These are phyloP conservation scores for Boulengeromyrus knoepffleri DNA, from an alignment of 2,113 vertebrate species.

Conservation along the genomic window DNA sequence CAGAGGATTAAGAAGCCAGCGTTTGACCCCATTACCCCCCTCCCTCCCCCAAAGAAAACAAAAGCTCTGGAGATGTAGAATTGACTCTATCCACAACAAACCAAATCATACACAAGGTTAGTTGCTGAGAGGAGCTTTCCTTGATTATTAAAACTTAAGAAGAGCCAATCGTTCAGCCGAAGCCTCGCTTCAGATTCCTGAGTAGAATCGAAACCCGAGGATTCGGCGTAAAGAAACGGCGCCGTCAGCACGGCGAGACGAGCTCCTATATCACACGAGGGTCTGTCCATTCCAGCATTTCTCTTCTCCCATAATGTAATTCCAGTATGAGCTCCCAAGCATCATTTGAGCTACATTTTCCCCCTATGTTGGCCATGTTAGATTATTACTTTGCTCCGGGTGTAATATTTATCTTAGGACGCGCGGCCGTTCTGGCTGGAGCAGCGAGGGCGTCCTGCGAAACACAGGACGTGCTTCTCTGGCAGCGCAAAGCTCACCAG, in stretches of 20 bases:
- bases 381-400: constrained; percentile 7
- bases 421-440: neutral
- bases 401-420: constrained; percentile 4
- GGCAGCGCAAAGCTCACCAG: neutral
- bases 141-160: neutral
- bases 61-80: neutral
- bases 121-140: neutral
- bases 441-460: neutral
- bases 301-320: constrained; percentile 2
- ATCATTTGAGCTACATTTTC: constrained; percentile 2
- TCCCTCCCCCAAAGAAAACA: constrained; percentile 11
- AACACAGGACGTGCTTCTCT: neutral
- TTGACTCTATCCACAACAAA: neutral
- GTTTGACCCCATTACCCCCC: neutral
- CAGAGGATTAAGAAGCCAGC: neutral
- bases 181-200: neutral
- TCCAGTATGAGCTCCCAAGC: neutral
- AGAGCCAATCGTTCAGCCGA: neutral
- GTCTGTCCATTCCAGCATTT: neutral
- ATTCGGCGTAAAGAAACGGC: neutral
- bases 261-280: neutral
- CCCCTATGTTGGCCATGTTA: neutral
- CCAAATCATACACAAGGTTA: neutral
- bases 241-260: neutral
- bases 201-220: neutral